Evolutionary conservation across 2,797 vertebrate genomes (phyloP).

Genomic region (Agapornis canus): DNA sequence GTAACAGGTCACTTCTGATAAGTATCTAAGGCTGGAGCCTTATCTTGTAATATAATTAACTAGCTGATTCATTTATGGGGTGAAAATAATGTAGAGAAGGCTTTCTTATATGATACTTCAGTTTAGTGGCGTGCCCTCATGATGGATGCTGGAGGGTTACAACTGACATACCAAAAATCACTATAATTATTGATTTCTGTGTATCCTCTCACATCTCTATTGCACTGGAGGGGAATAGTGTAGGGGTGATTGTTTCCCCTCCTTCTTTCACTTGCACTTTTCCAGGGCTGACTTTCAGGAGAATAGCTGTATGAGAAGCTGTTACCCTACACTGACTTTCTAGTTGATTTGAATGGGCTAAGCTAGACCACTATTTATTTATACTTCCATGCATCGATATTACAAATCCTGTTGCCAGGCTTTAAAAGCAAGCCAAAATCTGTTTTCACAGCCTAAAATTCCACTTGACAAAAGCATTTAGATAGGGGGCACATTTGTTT

Average conservation of each 20-base stretch:
- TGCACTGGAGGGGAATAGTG: not conserved
- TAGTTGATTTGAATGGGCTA: not conserved
- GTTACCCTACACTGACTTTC: not conserved
- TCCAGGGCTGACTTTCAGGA: not conserved
- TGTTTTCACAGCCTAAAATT: not conserved
- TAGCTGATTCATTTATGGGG: not conserved
- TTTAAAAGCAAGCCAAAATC: not conserved
- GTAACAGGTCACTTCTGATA: not conserved
- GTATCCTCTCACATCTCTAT: not conserved
- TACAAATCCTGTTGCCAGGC: not conserved
- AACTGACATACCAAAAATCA: not conserved
- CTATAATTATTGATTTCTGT: not conserved
- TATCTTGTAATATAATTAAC: not conserved
- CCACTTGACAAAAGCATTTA: not conserved
- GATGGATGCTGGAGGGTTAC: not conserved
- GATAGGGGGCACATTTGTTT: not conserved
- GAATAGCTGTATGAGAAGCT: not conserved
- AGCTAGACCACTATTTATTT: not conserved
- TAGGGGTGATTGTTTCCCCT: not conserved
- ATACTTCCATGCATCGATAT: not conserved
- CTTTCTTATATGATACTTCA: not conserved
- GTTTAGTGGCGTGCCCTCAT: not conserved
- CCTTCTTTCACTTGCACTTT: not conserved
- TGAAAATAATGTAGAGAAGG: not conserved
- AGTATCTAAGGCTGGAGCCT: not conserved